Percentiles rank a stretch among this genome's conserved stretches.
phyloP scores from a whole-genome alignment of 35 echinoderm and acorn worm species.

The Chiridota heheva region DNA sequence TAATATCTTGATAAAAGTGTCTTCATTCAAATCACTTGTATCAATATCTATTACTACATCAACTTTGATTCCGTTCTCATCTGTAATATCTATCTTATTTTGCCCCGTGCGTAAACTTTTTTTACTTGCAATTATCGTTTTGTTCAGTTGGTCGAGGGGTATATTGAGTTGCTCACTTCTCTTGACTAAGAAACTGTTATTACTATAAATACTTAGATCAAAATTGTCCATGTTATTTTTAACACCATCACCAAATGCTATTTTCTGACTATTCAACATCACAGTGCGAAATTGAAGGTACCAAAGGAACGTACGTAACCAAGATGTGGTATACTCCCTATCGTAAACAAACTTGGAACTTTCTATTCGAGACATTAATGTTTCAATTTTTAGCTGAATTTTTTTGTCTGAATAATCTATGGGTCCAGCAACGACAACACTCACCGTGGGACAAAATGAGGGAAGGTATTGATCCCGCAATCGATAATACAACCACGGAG shows the following conservation, averaged over 20 bases:
- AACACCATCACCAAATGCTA: too few species aligned
- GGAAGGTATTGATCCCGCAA: constrained; percentile 47
- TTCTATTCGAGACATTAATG: constrained; percentile 14
- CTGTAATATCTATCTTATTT: neutral
- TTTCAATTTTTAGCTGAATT: constrained; percentile 37
- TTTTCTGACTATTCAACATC: too few species aligned
- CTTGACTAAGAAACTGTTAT: too few species aligned
- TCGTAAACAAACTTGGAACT: constrained; percentile 18
- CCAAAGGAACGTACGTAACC: constrained; percentile 23
- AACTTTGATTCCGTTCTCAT: constrained; percentile 7
- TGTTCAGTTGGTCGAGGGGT: constrained; percentile 11
- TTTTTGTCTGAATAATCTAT: constrained; percentile 62
- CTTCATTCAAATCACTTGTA: constrained; percentile 14
- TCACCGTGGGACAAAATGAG: constrained; percentile 56
- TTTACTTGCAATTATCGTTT: constrained; percentile 25
- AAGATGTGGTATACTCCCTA: constrained; percentile 42
- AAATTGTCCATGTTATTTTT: too few species aligned
- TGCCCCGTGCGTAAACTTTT: constrained; percentile 1
- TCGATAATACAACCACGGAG: constrained; percentile 38
- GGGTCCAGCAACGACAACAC: constrained; percentile 38
- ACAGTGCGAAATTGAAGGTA: too few species aligned
- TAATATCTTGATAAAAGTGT: constrained; percentile 30
- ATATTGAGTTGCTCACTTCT: too few species aligned
- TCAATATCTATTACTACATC: constrained; percentile 11
- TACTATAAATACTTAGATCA: too few species aligned